These are phyloP conservation scores for Phaethon lepturus DNA, from an alignment of 2,113 vertebrate species.

Conservation along the genomic window DNA sequence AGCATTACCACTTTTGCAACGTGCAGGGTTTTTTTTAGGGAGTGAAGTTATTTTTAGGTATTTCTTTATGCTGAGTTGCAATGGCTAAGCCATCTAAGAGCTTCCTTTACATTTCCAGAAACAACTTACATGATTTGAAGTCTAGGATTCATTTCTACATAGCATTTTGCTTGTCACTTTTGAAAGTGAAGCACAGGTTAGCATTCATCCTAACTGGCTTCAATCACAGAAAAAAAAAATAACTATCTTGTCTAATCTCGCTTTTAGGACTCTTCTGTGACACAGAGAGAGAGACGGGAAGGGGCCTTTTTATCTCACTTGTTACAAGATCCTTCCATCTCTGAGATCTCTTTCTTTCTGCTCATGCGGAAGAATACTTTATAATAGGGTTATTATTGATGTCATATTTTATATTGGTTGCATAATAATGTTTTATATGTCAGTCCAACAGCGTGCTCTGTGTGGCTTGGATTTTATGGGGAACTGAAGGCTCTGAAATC, in stretches of 20 bases:
- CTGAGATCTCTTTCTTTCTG: not conserved
- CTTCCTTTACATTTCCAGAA: not conserved
- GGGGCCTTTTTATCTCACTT: not conserved
- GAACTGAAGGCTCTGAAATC: not conserved
- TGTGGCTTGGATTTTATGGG: not conserved
- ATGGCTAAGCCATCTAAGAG: not conserved
- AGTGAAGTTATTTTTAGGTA: not conserved
- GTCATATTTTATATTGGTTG: not conserved
- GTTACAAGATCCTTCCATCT: not conserved
- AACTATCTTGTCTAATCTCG: not conserved
- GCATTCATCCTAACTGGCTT: not conserved
- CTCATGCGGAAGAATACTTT: not conserved
- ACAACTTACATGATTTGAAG: not conserved
- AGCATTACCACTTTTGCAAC: not conserved
- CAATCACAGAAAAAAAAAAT: not conserved
- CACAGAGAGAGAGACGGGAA: not conserved
- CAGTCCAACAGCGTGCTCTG: not conserved
- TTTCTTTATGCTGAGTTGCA: not conserved
- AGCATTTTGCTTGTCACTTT: not conserved
- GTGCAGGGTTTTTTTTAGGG: not conserved
- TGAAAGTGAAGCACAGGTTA: not conserved
- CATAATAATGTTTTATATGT: not conserved
- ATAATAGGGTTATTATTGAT: not conserved
- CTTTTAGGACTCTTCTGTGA: not conserved
- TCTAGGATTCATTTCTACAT: not conserved